Evolutionary conservation across 2,797 vertebrate genomes (phyloP).

Genomic region (Phrynocephalus vlangalii): DNA sequence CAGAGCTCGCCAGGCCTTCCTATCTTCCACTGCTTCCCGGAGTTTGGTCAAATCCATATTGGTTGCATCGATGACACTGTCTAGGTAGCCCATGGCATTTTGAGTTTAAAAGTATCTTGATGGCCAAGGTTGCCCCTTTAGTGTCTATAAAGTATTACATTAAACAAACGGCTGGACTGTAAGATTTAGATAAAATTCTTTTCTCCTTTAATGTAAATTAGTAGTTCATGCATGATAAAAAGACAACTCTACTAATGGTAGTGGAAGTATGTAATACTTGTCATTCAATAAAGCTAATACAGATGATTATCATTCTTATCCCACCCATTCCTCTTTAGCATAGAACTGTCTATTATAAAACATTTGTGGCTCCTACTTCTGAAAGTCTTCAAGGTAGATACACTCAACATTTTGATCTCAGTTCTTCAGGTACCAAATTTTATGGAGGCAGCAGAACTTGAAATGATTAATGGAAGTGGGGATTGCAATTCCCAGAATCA

Average conservation of each 20-base stretch:
- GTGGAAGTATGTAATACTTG: not conserved
- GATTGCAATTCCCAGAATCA: not conserved
- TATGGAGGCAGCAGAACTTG: too few species aligned
- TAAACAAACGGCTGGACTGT: too few species aligned
- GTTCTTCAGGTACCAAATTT: not conserved
- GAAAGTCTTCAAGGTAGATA: not conserved
- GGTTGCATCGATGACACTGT: too few species aligned
- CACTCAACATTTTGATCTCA: not conserved
- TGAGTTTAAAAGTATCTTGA: too few species aligned
- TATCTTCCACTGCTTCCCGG: too few species aligned
- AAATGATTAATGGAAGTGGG: not conserved
- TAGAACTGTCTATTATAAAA: not conserved
- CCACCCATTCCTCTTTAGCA: not conserved
- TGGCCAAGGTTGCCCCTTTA: too few species aligned
- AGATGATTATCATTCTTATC: not conserved
- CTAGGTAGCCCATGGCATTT: too few species aligned
- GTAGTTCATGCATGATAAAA: not conserved
- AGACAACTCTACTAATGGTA: not conserved
- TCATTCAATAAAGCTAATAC: not conserved
- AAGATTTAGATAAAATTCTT: too few species aligned
- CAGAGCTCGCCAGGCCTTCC: too few species aligned
- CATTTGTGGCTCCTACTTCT: not conserved
- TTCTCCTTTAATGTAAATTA: not conserved
- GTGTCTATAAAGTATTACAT: too few species aligned
- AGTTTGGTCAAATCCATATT: too few species aligned